Percentiles rank a stretch among this genome's conserved stretches.
Evolutionary conservation across 2,113 vertebrate species (phyloP).

Genomic region (Peromyscus maniculatus): DNA sequence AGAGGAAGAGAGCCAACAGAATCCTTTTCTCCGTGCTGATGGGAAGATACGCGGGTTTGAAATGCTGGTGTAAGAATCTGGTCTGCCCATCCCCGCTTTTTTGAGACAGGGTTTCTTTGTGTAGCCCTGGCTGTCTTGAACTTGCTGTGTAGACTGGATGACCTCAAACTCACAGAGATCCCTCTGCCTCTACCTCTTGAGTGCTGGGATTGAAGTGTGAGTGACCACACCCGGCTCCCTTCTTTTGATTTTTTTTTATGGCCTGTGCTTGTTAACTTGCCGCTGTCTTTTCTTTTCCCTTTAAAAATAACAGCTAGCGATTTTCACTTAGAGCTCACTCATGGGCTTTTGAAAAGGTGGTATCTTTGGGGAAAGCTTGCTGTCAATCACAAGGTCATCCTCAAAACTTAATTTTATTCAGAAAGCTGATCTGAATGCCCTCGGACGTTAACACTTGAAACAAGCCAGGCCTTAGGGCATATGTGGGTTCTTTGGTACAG

Average conservation of each 20-base stretch:
- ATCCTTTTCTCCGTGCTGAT: background rate
- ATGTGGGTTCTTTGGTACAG: background rate
- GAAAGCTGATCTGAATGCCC: slow-evolving; percentile 38
- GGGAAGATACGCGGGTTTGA: background rate
- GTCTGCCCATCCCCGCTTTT: fast-evolving
- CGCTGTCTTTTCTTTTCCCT: background rate
- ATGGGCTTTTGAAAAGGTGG: slow-evolving; percentile 51
- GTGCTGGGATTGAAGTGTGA: background rate
- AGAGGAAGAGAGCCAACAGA: background rate
- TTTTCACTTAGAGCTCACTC: slow-evolving; percentile 50
- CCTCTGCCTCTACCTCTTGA: background rate
- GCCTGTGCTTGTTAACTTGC: background rate
- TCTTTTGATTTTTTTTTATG: slow-evolving; percentile 64
- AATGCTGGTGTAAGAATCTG: slow-evolving; percentile 9
- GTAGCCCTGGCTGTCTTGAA: background rate
- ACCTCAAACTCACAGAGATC: background rate
- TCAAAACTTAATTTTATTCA: slow-evolving; percentile 38
- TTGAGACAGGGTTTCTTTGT: background rate
- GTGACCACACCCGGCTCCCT: background rate
- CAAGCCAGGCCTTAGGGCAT: background rate
- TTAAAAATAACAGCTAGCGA: slow-evolving; percentile 55
- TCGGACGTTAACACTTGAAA: slow-evolving; percentile 34
- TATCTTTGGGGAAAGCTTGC: slow-evolving; percentile 44
- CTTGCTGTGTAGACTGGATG: background rate
- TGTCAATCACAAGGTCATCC: background rate